A percentile compares a stretch with the other conserved stretches of the same genome.
These are phyloP conservation scores for Rhincodon typus DNA, from an alignment of 2,797 vertebrate genomes.

Conservation along the genomic window DNA sequence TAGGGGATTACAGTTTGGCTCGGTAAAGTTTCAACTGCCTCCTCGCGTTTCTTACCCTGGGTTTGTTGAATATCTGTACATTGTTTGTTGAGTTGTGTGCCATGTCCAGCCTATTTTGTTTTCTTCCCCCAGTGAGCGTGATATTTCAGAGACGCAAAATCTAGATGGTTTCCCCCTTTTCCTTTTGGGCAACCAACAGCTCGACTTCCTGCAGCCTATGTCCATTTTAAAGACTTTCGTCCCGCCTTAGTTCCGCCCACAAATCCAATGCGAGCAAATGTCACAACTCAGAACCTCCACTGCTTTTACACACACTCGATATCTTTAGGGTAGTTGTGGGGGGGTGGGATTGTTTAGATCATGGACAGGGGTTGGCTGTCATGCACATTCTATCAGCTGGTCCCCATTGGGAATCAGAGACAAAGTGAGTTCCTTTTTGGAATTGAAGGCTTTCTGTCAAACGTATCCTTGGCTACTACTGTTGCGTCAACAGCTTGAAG, in stretches of 20 bases:
- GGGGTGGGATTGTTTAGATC: neutral
- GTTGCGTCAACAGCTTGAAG: neutral
- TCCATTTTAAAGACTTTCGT: neutral
- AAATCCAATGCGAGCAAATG: neutral
- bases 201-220: neutral
- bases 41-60: neutral
- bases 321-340: neutral
- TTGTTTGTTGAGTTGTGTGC: neutral
- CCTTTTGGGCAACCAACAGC: neutral
- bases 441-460: neutral
- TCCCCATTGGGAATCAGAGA: neutral
- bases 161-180: neutral
- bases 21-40: neutral
- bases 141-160: neutral
- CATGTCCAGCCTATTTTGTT: neutral
- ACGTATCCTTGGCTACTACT: neutral
- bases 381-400: neutral
- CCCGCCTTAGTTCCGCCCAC: conserved; percentile 9
- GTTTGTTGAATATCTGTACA: neutral
- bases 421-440: neutral
- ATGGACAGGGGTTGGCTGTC: neutral
- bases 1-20: neutral
- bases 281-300: neutral
- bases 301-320: neutral
- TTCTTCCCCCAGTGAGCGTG: neutral